Base-by-base conservation (phyloP, 2,888 invertebrate species). In the Pedicia rivosa region DNA sequence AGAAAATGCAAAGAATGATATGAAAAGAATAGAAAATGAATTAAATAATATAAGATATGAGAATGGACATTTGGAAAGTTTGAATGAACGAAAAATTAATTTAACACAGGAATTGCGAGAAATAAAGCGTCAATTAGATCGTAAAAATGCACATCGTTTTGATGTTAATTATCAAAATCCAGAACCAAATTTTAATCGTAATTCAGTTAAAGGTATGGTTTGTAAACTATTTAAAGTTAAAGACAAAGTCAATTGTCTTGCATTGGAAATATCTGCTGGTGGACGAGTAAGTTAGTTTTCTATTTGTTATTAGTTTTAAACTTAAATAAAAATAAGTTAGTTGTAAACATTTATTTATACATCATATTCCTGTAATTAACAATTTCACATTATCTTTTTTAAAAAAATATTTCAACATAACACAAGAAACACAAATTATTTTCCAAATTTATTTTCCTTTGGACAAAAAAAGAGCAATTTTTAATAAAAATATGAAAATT, bases 261-360 rank as follows among this genome's bases (percentile, higher is more conserved):
- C 94, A 3, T 57, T 95, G 38, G 88, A 91, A 56, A 77, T 79
- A 13, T 78, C 80, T 7, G 88, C 86, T 12, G 90, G 90, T 6
- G 83, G 80, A 41, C 73, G 71, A 66, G 88, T 90, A 58, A 59
- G 66, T 60, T 9, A 32, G 25, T n/a, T n/a, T n/a, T n/a, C n/a
- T n/a, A n/a, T 4, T 33, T 31, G n/a, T 8, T 27, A 12, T 8
- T 7, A 27, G 5, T 27, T 5, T 27, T 12, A 12, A 5, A 17
- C 25, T 32, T 27, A 40, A 20, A 6, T 20, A 6, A 6, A 5
- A 20, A 6, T 16, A 38, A 38, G 35, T 35, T 39, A 32, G 36
- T 40, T 37, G 38, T 40, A 37, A 37, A 35, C 25, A 14, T 33
- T 34, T 19, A 24, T 42, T 40, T 41, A 22, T 31, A 35, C 29